phyloP scores from a whole-genome alignment of 2,797 vertebrate genomes.

The Adrianichthys oophorus region DNA sequence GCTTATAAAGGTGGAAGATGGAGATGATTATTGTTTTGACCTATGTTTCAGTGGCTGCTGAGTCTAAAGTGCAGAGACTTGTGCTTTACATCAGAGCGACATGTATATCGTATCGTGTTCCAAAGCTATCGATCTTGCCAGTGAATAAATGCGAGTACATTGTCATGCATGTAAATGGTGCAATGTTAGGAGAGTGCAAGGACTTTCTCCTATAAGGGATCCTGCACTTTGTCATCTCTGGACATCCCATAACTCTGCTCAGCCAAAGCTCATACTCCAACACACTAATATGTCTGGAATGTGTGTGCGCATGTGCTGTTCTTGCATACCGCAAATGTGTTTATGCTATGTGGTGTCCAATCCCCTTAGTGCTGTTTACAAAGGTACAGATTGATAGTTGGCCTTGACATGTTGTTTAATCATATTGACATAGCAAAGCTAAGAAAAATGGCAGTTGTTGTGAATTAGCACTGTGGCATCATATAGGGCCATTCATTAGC shows the following conservation, averaged over 20 bases:
- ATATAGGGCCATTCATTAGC: slow-evolving; percentile 70
- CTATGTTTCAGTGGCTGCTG: slow-evolving; percentile 35
- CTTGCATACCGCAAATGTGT: slow-evolving; percentile 25
- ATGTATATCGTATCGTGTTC: slow-evolving; percentile 16
- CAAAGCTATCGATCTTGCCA: slow-evolving; percentile 41
- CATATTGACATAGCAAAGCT: slow-evolving; percentile 70
- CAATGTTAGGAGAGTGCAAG: slow-evolving; percentile 48
- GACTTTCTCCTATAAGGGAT: slow-evolving; percentile 48
- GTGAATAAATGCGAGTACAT: slow-evolving; percentile 42
- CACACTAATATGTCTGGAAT: slow-evolving; percentile 27
- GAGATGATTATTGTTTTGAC: slow-evolving; percentile 40
- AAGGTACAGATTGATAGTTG: slow-evolving; percentile 75
- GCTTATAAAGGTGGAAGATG: slow-evolving; percentile 14
- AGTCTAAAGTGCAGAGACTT: slow-evolving; percentile 34
- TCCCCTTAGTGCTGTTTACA: slow-evolving; percentile 70
- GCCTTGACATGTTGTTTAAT: slow-evolving; percentile 69
- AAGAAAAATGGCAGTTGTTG: slow-evolving; percentile 72
- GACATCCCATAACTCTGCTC: slow-evolving; percentile 58
- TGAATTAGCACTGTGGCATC: slow-evolving; percentile 73
- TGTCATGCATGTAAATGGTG: slow-evolving; percentile 59
- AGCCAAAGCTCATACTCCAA: slow-evolving; percentile 35
- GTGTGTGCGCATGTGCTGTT: slow-evolving; percentile 18
- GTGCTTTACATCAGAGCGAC: slow-evolving; percentile 20
- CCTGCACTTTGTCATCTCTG: slow-evolving; percentile 61
- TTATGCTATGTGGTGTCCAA: slow-evolving; percentile 50